These are phyloP conservation scores for Melanostoma scalare DNA, from an alignment of 2,888 invertebrate species.

Conservation along the genomic window DNA sequence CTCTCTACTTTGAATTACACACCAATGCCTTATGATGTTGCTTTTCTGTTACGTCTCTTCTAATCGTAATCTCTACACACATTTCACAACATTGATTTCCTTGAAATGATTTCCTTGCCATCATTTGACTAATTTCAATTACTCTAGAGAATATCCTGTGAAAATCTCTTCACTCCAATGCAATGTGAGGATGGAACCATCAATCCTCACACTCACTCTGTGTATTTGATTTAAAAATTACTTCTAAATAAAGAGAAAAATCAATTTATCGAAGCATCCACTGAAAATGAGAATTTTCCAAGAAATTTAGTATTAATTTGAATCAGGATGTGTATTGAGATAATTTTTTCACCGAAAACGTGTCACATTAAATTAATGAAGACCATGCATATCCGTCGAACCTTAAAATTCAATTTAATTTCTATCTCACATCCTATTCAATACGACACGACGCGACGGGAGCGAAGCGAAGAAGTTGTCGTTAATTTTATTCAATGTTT, in stretches of 20 bases:
- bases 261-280: background rate
- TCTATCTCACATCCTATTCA: no score
- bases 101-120: background rate
- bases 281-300: no score
- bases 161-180: slow-evolving; percentile 1
- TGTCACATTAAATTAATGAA: background rate
- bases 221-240: slow-evolving; percentile 37
- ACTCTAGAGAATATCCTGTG: slow-evolving; percentile 1
- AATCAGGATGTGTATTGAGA: background rate
- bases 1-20: no score
- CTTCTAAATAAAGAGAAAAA: background rate
- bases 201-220: slow-evolving; percentile 11
- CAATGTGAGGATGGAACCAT: slow-evolving; percentile 2
- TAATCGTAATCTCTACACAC: no score
- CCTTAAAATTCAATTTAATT: background rate
- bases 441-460: no score
- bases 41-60: no score
- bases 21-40: no score
- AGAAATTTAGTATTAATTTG: background rate
- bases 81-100: background rate
- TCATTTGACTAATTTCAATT: slow-evolving; percentile 19
- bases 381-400: background rate
- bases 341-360: background rate
- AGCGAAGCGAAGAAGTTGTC: no score
- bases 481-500: no score